A percentile compares a stretch with the other conserved stretches of the same genome.
These are phyloP conservation scores for Pentamera pediparva DNA, from an alignment of 53 echinoderm and acorn worm genomes.

Conservation along the genomic window DNA sequence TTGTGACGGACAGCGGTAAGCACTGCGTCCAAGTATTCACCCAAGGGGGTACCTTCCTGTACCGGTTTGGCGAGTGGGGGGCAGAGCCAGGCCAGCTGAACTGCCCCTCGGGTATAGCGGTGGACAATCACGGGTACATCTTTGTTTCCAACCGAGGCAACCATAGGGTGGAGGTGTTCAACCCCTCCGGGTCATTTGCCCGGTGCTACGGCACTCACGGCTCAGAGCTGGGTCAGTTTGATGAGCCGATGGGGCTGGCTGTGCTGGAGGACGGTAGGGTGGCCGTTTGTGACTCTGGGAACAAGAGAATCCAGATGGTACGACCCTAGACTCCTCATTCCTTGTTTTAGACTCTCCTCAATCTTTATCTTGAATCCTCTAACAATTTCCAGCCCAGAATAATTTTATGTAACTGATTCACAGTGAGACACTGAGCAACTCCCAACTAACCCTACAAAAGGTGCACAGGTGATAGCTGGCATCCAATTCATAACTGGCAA, in stretches of 20 bases:
- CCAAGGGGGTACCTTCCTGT: conserved; percentile 78
- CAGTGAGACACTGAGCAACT: too few relatives aligned
- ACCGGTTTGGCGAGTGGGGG: conserved; percentile 88
- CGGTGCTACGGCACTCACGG: conserved; percentile 73
- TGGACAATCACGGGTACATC: conserved; percentile 75
- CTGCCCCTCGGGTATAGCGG: conserved; percentile 82
- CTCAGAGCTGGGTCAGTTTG: conserved; percentile 65
- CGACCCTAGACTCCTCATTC: conserved; percentile 26
- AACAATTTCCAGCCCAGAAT: too few relatives aligned
- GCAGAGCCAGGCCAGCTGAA: conserved; percentile 87
- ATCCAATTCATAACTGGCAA: too few relatives aligned
- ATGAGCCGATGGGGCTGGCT: conserved; percentile 81
- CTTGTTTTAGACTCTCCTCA: not conserved
- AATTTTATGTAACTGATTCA: too few relatives aligned
- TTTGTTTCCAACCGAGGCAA: conserved; percentile 87
- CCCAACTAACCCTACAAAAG: too few relatives aligned
- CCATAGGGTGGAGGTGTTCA: conserved; percentile 88
- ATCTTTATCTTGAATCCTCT: too few relatives aligned
- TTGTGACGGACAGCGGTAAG: conserved; percentile 80
- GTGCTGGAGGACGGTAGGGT: conserved; percentile 67
- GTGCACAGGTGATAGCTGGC: too few relatives aligned
- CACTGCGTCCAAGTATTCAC: conserved; percentile 93
- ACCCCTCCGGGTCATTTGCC: conserved; percentile 83
- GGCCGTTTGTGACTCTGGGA: conserved; percentile 83
- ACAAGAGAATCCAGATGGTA: conserved; percentile 74